Conservation (phyloP, 35 echinoderm and acorn worm species). For the Apostichopus parvimensis region DNA sequence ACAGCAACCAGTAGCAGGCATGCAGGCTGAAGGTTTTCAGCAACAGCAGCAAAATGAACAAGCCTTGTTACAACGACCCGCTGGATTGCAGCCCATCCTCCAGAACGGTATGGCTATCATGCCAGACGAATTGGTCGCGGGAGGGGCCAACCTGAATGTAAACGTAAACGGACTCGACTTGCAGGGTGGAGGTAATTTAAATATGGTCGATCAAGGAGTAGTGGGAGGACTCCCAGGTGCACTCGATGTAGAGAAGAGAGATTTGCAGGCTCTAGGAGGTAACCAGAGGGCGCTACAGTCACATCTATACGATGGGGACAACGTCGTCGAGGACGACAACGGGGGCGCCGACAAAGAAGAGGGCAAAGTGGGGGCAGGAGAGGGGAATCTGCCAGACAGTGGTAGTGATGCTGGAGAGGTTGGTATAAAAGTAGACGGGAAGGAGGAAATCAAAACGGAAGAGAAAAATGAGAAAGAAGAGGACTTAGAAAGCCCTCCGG, state of each 20-base stretch:
- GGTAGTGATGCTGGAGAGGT: background rate
- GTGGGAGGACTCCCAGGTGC: background rate
- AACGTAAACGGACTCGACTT: background rate
- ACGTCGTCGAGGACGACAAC: background rate
- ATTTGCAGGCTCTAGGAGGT: background rate
- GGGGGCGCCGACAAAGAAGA: background rate
- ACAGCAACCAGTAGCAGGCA: background rate
- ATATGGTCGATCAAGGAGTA: conserved; percentile 4
- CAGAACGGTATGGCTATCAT: background rate
- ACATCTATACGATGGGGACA: background rate
- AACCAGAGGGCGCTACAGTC: conserved; percentile 48
- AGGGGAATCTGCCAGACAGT: background rate
- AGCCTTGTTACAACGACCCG: background rate
- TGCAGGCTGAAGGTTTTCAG: background rate
- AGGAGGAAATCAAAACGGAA: background rate
- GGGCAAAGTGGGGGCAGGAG: background rate
- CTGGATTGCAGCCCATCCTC: background rate
- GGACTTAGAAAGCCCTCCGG: background rate
- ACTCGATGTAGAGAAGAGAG: conserved; percentile 10
- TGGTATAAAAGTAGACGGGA: background rate
- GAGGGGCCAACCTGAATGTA: background rate
- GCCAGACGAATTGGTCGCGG: background rate
- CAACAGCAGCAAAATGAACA: background rate
- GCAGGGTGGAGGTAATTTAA: background rate
- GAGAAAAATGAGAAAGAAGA: background rate